Base-by-base conservation (phyloP, 2,888 invertebrate genomes). In the Sphaerophoria taeniata region DNA sequence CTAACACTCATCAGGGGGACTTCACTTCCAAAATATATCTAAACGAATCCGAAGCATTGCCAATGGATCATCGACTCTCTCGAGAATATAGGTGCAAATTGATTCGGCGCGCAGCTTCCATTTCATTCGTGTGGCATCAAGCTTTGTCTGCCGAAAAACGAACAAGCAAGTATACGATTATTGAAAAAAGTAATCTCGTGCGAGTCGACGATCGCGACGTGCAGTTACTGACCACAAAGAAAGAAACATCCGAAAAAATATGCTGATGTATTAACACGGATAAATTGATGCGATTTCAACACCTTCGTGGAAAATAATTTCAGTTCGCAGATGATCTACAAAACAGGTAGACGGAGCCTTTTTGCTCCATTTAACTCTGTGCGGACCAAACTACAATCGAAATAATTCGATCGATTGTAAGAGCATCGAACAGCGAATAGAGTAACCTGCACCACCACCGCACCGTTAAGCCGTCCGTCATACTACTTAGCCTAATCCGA, bases 401-500 rank as follows among this genome's bases (percentile, higher is more conserved):
- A n/a, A n/a, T n/a, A n/a, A n/a, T 14, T 36, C 9, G 39, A 9
- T 43, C 11, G 39, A 11, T 43, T 43, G 39, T 43, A 36, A 24
- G 45, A 16, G 45, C 16, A 16, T n/a, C n/a, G n/a, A n/a, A n/a
- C n/a, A n/a, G n/a, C n/a, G n/a, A 36, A 36, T 45, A 71, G 75
- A 24, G 16, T 12, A 60, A 39, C 24, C 74, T 47, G 31, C 49
- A 49, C 34, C 63, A n/a, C n/a, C n/a, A n/a, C n/a, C n/a, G n/a
- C n/a, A n/a, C n/a, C n/a, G n/a, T 49, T 33, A 76, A 36, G 67
- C 47, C 61, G n/a, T n/a, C n/a, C 58, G 72, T 72, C 72, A 72
- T 85, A 70, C 85, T 87, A 87, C 88, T 87, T 88, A 88, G 88
- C 87, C 88, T 89, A 90, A 90, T 90, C 89, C 88, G 89, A 89